Evolutionary conservation across 2,113 vertebrate genomes (phyloP).

Genomic region (Hypocryptadius cinnamomeus): DNA sequence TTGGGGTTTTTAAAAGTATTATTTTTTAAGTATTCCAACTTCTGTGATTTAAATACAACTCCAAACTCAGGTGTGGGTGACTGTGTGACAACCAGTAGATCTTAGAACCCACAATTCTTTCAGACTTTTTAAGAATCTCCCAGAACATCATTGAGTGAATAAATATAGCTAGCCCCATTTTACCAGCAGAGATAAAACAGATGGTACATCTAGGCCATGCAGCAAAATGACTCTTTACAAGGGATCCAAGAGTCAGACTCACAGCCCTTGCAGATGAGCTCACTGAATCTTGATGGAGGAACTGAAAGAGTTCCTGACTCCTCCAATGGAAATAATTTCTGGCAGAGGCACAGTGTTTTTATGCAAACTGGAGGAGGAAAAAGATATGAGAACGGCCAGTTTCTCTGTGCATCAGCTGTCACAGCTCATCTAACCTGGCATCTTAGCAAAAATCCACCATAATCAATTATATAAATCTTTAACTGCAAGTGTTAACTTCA

Average conservation of each 20-base stretch:
- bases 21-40: neutral
- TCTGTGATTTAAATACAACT: neutral
- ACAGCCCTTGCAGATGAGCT: constrained; percentile 13
- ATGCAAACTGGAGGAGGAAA: neutral
- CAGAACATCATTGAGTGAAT: neutral
- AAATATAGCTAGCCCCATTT: constrained; percentile 29
- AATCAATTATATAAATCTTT: neutral
- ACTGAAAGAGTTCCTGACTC: constrained; percentile 25
- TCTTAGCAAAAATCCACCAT: neutral
- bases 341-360: constrained; percentile 10
- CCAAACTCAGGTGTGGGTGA: neutral
- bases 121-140: neutral
- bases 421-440: constrained; percentile 14
- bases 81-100: neutral
- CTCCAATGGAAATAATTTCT: constrained; percentile 37
- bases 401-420: constrained; percentile 8
- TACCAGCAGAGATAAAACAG: constrained; percentile 6
- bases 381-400: neutral
- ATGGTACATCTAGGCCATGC: constrained; percentile 37
- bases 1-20: neutral
- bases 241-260: constrained; percentile 24
- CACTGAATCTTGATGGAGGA: constrained; percentile 16
- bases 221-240: constrained; percentile 17
- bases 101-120: neutral
- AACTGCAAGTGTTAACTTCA: neutral